Evolutionary conservation across 2,797 vertebrate species (phyloP), one percentile per base, ranked within the genome.

Genomic region (Hypotaenidia okinawae): DNA sequence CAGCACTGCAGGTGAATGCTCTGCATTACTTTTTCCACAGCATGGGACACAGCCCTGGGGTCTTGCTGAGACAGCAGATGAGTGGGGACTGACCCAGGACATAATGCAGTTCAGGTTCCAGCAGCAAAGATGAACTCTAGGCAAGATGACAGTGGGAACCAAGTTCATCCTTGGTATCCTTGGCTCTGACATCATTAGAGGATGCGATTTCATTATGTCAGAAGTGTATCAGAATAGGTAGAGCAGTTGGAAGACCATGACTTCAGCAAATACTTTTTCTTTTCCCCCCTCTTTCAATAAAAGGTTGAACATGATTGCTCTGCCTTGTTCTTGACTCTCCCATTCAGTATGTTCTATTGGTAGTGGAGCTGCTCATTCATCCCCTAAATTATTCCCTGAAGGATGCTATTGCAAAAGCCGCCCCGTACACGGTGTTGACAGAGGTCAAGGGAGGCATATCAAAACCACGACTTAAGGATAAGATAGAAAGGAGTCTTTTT

Each of bases 281-380:
- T 75, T 33, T 5, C 39, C 7, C 2, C 39, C 8, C 2, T 2
- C 66, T 90, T 87, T 73, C 2, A 2, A 5, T 75, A 52, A 73
- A 90, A 76, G 58, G 17, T 76, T 78, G 70, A 43, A 57, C 23
- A 3, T 76, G 32, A 67, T 74, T 70, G 23, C 63, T 33, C 32
- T 81, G 32, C 33, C 69, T 28, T 41, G 19, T 81, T 94, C 85
- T 86, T 68, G 32, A 63, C 30, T 82, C 45, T 68, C 54, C 49
- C 11, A n/a, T 82, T 81, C 62, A 62, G 0, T 84, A 23, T 69
- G 24, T 91, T 78, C 69, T 92, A 0, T 15, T 77, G 41, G 43
- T 32, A 83, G 41, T 47, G 41, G 75, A 72, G 73, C 62, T 92
- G 51, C 55, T 92, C 68, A 52, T 87, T 94, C 66, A 86, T 85